A percentile compares a stretch with the other conserved stretches of the same genome.
Evolutionary conservation across 2,888 invertebrate genomes (phyloP).

Genomic region (Lasioglossum marginatum): DNA sequence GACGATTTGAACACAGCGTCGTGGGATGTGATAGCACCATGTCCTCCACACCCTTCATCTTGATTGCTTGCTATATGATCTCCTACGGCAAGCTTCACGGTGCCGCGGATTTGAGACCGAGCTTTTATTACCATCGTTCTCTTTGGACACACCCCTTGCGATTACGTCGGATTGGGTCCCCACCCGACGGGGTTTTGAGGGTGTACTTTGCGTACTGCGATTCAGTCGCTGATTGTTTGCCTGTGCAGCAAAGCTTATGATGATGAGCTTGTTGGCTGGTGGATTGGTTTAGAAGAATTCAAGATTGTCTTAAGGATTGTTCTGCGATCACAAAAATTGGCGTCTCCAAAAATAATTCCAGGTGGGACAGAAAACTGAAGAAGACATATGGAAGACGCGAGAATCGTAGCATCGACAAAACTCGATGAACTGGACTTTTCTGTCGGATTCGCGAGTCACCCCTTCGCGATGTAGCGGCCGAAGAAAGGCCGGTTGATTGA

Average conservation of each 20-base stretch:
- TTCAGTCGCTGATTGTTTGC: background rate
- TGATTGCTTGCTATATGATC: background rate
- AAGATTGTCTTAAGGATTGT: background rate
- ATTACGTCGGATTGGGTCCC: background rate
- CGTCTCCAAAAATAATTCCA: background rate
- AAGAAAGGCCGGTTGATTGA: conserved; percentile 84
- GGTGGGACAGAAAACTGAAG: background rate
- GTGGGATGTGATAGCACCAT: background rate
- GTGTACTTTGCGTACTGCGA: background rate
- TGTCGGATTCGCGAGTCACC: conserved; percentile 68
- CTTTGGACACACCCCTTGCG: background rate
- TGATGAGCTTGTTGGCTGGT: background rate
- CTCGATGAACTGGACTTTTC: conserved; percentile 49
- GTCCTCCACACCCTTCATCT: background rate
- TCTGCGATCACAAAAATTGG: background rate
- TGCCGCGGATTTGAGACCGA: background rate
- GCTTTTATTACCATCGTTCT: background rate
- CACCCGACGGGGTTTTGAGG: background rate
- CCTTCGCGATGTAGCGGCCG: conserved; percentile 64
- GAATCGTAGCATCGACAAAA: conserved; percentile 47
- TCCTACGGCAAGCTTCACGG: background rate
- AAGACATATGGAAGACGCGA: background rate
- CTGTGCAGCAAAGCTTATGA: background rate
- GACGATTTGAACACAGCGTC: background rate
- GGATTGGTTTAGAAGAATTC: background rate